These are phyloP conservation scores for Turnix velox DNA, from an alignment of 2,113 vertebrate genomes.

Conservation along the genomic window DNA sequence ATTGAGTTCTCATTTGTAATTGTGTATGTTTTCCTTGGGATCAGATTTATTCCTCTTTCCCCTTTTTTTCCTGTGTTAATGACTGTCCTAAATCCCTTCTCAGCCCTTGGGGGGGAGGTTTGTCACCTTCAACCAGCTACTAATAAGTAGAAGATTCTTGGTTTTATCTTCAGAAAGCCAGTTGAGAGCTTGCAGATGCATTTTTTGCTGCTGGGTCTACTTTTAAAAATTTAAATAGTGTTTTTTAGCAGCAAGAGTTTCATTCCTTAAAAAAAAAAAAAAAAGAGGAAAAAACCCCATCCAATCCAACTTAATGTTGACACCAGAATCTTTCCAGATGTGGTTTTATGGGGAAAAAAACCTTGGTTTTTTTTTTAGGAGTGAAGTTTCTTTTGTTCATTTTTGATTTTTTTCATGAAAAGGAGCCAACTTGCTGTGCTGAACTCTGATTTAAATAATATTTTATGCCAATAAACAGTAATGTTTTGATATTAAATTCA, in stretches of 20 bases:
- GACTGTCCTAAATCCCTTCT: background rate
- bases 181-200: slow-evolving; percentile 1
- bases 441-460: background rate
- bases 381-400: background rate
- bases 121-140: background rate
- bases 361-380: background rate
- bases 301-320: background rate
- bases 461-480: background rate
- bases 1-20: background rate
- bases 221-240: background rate
- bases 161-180: background rate
- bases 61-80: background rate
- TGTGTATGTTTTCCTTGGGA: background rate
- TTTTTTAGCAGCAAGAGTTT: background rate
- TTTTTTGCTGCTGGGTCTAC: background rate
- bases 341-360: background rate
- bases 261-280: too few relatives aligned
- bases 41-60: background rate
- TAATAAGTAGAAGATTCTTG: background rate
- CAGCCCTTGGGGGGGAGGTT: background rate
- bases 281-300: background rate
- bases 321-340: background rate
- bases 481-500: background rate
- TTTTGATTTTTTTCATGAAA: rapidly evolving
- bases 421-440: background rate